Percentiles rank a stretch among this genome's conserved stretches.
phyloP scores from a whole-genome alignment of 2,888 invertebrate species.

The Diplolepis rosae region DNA sequence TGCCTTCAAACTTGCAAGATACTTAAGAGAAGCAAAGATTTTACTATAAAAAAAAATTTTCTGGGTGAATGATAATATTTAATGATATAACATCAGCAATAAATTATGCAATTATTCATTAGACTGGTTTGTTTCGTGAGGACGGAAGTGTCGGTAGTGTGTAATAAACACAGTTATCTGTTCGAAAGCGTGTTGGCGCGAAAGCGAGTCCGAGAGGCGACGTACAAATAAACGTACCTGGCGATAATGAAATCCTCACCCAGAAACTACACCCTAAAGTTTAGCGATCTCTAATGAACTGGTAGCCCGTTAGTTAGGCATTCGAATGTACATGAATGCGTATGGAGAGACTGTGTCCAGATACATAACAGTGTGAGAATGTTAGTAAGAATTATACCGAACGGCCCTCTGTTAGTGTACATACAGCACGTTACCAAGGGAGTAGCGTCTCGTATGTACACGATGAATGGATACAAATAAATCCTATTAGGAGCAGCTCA shows the following conservation, averaged over 20 bases:
- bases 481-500: background rate
- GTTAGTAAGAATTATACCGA: constrained; percentile 24
- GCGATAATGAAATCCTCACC: constrained; percentile 59
- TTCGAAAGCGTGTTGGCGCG: background rate
- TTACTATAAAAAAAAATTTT: too few species aligned
- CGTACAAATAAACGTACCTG: constrained; percentile 38
- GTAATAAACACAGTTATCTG: constrained; percentile 4
- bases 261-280: constrained; percentile 56
- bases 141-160: background rate
- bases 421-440: background rate
- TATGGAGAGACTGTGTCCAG: constrained; percentile 1
- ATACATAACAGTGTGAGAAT: constrained; percentile 3
- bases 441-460: background rate
- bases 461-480: constrained; percentile 5
- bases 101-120: too few species aligned
- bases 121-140: too few species aligned
- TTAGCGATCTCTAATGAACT: constrained; percentile 67
- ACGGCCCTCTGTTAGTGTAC: background rate
- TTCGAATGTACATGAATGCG: constrained; percentile 10
- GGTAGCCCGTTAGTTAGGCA: constrained; percentile 61
- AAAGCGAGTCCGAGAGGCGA: constrained; percentile 17
- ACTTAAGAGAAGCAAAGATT: too few species aligned
- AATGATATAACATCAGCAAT: too few species aligned
- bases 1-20: too few species aligned
- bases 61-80: too few species aligned